Evolutionary conservation across 2,888 invertebrate species (phyloP).

Genomic region (Aromia moschata): DNA sequence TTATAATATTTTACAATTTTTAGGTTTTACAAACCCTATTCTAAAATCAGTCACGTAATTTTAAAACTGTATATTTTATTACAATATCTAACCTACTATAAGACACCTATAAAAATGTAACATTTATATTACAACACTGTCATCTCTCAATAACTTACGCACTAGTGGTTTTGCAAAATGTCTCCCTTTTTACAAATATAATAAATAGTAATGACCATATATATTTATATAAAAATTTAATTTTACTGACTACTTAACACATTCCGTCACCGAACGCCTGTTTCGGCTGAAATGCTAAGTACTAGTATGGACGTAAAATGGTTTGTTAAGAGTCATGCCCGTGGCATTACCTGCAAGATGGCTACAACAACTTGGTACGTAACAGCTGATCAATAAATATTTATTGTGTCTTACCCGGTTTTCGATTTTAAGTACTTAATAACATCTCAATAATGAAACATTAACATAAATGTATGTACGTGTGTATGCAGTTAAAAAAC

Average conservation of each 20-base stretch:
- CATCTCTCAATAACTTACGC: slow-evolving; percentile 44
- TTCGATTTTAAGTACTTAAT: too few species aligned
- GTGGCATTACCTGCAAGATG: slow-evolving; percentile 26
- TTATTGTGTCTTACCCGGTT: too few species aligned
- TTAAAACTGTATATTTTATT: slow-evolving; percentile 34
- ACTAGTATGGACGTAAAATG: slow-evolving; percentile 56
- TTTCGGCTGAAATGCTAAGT: slow-evolving; percentile 48
- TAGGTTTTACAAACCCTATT: slow-evolving; percentile 50
- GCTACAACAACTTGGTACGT: slow-evolving; percentile 35
- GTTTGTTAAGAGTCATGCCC: slow-evolving; percentile 38
- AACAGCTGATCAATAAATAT: too few species aligned
- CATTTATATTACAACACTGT: slow-evolving; percentile 60
- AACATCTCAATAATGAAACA: too few species aligned
- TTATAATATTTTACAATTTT: slow-evolving; percentile 56
- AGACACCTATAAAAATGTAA: slow-evolving; percentile 60
- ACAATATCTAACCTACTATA: slow-evolving; percentile 52
- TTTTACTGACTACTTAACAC: slow-evolving; percentile 41
- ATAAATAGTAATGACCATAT: slow-evolving; percentile 46
- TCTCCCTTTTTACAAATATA: slow-evolving; percentile 54
- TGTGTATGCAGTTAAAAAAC: too few species aligned
- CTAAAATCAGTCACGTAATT: slow-evolving; percentile 55
- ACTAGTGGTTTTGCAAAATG: slow-evolving; percentile 49
- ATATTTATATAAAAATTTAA: slow-evolving; percentile 52
- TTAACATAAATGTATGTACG: too few species aligned
- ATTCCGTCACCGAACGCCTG: slow-evolving; percentile 28